phyloP scores from a whole-genome alignment of 2,797 vertebrate species.

The Australoheros facetus region DNA sequence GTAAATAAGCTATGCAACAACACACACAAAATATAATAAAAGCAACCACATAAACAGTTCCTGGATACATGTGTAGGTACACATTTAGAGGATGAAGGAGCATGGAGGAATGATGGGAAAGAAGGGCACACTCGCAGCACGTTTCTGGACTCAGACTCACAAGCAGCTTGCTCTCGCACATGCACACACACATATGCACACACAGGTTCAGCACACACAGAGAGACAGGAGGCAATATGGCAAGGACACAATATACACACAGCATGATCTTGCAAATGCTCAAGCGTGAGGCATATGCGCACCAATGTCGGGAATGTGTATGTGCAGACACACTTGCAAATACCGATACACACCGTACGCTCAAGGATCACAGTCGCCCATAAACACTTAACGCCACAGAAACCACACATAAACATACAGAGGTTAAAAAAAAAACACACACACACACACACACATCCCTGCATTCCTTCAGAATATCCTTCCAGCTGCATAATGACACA shows the following conservation, averaged over 20 bases:
- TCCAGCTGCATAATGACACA: slow-evolving; percentile 5
- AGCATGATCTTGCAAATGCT: slow-evolving; percentile 39
- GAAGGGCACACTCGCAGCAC: slow-evolving; percentile 33
- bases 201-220: slow-evolving; percentile 51
- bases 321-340: slow-evolving; percentile 9
- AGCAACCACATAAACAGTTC: background rate
- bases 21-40: slow-evolving; percentile 4
- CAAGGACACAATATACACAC: slow-evolving; percentile 49
- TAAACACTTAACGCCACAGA: background rate
- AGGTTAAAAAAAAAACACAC: background rate
- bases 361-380: slow-evolving; percentile 1
- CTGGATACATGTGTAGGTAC: slow-evolving; percentile 24
- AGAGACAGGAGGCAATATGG: slow-evolving; percentile 61
- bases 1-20: slow-evolving; percentile 8
- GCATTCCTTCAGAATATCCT: slow-evolving; percentile 14
- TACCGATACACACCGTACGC: background rate
- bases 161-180: slow-evolving; percentile 14
- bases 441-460: slow-evolving; percentile 5
- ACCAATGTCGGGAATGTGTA: background rate
- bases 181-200: slow-evolving; percentile 9
- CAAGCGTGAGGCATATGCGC: slow-evolving; percentile 2
- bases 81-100: slow-evolving; percentile 18
- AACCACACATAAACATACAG: background rate
- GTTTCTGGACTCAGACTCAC: slow-evolving; percentile 20
- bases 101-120: slow-evolving; percentile 6